phyloP scores from a whole-genome alignment of 2,797 vertebrate genomes.

The Sorex maritimensis region DNA sequence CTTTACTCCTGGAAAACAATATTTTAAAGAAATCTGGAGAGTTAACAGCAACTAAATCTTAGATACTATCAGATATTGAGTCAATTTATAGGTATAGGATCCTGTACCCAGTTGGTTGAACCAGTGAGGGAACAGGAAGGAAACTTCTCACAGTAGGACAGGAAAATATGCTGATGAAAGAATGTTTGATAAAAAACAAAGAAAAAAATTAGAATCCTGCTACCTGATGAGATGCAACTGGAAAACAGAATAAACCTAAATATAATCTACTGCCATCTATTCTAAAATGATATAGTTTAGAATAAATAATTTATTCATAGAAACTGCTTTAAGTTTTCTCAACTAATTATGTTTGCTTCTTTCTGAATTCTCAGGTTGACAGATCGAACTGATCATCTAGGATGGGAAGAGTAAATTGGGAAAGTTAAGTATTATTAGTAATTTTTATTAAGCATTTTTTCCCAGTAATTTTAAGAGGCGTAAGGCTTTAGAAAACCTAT shows the following conservation, averaged over 20 bases:
- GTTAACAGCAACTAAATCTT: background rate
- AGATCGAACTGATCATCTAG: background rate
- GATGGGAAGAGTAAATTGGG: background rate
- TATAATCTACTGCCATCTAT: background rate
- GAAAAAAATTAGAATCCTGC: background rate
- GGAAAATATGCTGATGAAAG: background rate
- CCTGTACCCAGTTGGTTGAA: background rate
- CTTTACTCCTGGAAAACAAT: background rate
- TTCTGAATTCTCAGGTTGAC: slow-evolving; percentile 11
- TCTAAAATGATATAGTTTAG: background rate
- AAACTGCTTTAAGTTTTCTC: background rate
- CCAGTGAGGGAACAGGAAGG: background rate
- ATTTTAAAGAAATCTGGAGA: background rate
- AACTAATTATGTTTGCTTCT: slow-evolving; percentile 17
- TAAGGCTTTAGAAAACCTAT: background rate
- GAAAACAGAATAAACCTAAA: background rate
- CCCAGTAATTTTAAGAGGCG: background rate
- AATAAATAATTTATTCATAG: slow-evolving; percentile 17
- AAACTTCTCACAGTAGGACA: background rate
- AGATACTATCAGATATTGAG: background rate
- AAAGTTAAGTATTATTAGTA: slow-evolving; percentile 31
- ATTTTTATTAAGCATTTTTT: slow-evolving; percentile 31
- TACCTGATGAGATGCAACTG: background rate
- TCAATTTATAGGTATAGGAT: background rate
- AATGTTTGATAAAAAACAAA: background rate